A percentile compares a stretch with the other conserved stretches of the same genome.
These are phyloP conservation scores for Lasioglossum zephyrum DNA, from an alignment of 2,888 invertebrate species.

Conservation along the genomic window DNA sequence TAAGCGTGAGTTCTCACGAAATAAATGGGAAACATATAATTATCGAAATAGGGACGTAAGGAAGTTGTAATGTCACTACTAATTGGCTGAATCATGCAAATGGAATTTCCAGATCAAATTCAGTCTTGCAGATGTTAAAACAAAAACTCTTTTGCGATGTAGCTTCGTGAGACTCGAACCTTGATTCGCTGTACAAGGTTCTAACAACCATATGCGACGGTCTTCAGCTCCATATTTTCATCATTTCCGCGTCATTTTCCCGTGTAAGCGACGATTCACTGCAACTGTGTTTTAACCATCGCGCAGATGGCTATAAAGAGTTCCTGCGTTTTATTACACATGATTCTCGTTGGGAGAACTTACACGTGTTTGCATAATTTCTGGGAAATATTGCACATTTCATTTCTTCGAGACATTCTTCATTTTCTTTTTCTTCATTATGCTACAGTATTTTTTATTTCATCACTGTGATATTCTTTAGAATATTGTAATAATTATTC, in stretches of 20 bases:
- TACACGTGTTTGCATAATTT: neutral
- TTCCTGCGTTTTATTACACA: neutral
- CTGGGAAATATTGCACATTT: neutral
- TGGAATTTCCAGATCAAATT: neutral
- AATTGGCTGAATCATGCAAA: too few species aligned
- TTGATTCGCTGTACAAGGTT: neutral
- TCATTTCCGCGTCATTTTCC: neutral
- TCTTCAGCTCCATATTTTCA: neutral
- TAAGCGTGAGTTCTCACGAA: too few species aligned
- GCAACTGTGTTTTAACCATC: neutral
- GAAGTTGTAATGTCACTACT: too few species aligned
- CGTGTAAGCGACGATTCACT: neutral
- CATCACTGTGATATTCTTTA: too few species aligned
- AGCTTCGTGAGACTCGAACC: neutral
- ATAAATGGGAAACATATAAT: too few species aligned
- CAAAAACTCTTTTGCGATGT: neutral
- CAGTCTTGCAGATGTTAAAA: neutral
- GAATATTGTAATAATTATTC: too few species aligned
- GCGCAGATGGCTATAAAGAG: neutral
- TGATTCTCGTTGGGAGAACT: neutral
- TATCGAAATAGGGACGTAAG: too few species aligned
- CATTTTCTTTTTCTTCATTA: too few species aligned
- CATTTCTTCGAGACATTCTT: neutral
- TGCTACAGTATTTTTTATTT: neutral
- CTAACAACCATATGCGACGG: neutral